Evolutionary conservation across 1,140 invertebrate species (phyloP).

Genomic region (Bombus haemorrhoidalis): DNA sequence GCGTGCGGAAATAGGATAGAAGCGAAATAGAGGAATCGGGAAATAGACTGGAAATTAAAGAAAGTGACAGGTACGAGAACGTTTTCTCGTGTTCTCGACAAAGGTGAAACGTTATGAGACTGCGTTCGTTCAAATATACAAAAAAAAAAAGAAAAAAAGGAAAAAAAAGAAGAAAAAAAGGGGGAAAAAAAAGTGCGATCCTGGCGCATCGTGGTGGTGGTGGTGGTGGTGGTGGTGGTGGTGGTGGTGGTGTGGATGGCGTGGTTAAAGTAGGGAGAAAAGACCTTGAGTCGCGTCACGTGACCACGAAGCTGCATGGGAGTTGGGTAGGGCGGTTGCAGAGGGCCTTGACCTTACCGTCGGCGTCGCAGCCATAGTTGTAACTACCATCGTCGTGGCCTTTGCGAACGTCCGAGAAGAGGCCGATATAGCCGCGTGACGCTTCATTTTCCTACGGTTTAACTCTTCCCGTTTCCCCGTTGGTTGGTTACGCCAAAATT

Average conservation of each 20-base stretch:
- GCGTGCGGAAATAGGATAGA: fast-evolving
- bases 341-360: conserved; percentile 82
- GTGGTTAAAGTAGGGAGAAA: conserved; percentile 76
- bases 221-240: too few relatives aligned
- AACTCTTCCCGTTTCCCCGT: background rate
- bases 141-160: conserved; percentile 35
- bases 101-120: conserved; percentile 1
- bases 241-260: too few relatives aligned
- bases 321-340: conserved; percentile 77
- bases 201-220: conserved; percentile 58
- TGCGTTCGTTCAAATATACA: background rate
- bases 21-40: fast-evolving
- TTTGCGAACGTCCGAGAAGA: conserved; percentile 37
- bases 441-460: conserved; percentile 24
- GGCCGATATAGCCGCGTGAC: background rate
- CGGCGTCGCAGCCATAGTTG: conserved; percentile 62
- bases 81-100: background rate
- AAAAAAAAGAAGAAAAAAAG: conserved; percentile 31
- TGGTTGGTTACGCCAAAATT: background rate
- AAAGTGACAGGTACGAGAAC: background rate
- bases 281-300: conserved; percentile 82
- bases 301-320: conserved; percentile 80
- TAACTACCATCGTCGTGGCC: conserved; percentile 63
- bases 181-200: conserved; percentile 36
- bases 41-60: too few relatives aligned